Conservation (phyloP, 2,888 invertebrate genomes). For the Schizaphis graminum region DNA sequence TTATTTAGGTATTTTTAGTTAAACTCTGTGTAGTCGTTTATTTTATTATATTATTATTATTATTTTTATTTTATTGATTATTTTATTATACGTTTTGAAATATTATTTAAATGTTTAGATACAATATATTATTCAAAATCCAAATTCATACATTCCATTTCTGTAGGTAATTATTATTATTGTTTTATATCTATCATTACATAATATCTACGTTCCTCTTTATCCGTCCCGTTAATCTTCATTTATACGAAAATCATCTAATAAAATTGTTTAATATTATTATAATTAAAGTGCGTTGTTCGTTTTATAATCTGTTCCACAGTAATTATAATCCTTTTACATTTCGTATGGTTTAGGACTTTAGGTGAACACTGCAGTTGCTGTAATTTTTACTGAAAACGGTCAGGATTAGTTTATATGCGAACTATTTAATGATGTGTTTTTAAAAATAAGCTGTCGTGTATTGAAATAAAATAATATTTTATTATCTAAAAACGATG, state of each 20-base stretch:
- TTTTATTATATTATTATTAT: constrained; percentile 30
- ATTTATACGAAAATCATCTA: background rate
- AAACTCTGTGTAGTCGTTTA: constrained; percentile 40
- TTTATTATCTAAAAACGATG: background rate
- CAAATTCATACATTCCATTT: background rate
- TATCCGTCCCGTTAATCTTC: background rate
- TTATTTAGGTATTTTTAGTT: constrained; percentile 49
- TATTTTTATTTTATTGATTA: constrained; percentile 51
- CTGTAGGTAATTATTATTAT: background rate
- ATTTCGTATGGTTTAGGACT: background rate
- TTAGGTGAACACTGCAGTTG: too few species aligned
- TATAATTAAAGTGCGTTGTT: background rate
- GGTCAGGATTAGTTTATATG: background rate
- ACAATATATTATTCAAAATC: background rate
- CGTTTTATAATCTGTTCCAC: background rate
- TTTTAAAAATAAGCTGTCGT: background rate
- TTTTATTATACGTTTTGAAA: constrained; percentile 13
- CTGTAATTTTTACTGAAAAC: background rate
- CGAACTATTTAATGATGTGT: background rate
- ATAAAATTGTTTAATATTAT: constrained; percentile 21
- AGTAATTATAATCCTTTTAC: background rate
- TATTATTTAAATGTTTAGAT: constrained; percentile 24
- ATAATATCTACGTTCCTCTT: constrained; percentile 19
- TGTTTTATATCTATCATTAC: background rate
- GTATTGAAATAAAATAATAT: background rate